Percentiles rank a stretch among this genome's conserved stretches.
Evolutionary conservation across 2,888 invertebrate species (phyloP).

Genomic region (Xanthia icteritia): DNA sequence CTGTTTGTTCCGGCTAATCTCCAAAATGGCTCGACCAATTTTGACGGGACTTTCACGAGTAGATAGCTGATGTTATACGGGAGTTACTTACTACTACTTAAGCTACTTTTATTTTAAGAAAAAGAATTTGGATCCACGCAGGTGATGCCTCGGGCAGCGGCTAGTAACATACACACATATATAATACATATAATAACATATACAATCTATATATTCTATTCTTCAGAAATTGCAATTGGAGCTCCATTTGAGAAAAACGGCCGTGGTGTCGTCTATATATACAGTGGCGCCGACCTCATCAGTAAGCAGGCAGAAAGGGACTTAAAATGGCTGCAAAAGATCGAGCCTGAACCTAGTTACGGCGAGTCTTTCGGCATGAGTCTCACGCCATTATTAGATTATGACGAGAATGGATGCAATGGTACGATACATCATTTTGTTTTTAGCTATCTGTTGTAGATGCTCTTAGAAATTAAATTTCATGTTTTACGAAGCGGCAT

Average conservation of each 20-base stretch:
- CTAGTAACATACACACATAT: too few species aligned
- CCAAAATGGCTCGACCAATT: too few species aligned
- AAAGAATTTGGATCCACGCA: too few species aligned
- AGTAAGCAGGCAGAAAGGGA: neutral
- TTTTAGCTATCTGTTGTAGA: neutral
- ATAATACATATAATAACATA: too few species aligned
- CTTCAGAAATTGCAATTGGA: conserved; percentile 49
- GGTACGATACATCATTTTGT: conserved; percentile 11
- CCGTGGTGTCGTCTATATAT: conserved; percentile 45
- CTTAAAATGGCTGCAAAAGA: conserved; percentile 36
- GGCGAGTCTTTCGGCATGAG: conserved; percentile 47
- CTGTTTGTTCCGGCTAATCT: too few species aligned
- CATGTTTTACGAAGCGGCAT: neutral
- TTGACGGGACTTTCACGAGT: too few species aligned
- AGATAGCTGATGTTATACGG: too few species aligned
- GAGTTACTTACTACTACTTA: too few species aligned
- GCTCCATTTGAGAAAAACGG: conserved; percentile 49
- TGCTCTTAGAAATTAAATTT: neutral
- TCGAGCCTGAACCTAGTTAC: conserved; percentile 14
- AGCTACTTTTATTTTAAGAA: too few species aligned
- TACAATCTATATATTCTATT: neutral
- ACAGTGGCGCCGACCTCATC: conserved; percentile 44
- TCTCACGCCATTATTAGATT: conserved; percentile 42
- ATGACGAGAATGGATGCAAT: conserved; percentile 50
- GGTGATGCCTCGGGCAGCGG: too few species aligned